Evolutionary conservation across 1,140 invertebrate genomes (phyloP).

Genomic region (Drosophila kurseongensis): DNA sequence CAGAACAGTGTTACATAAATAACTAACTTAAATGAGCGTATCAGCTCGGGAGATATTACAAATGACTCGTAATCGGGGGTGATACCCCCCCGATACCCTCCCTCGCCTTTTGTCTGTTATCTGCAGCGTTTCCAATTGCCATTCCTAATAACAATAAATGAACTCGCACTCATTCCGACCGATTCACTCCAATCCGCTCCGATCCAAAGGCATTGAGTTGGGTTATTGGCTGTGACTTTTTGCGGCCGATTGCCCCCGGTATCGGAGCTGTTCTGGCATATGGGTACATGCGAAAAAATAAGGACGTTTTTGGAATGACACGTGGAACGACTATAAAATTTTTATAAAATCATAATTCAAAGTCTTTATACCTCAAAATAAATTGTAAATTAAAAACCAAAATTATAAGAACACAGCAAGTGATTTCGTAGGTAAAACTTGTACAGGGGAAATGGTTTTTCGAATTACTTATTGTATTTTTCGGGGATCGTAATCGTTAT

Average conservation of each 20-base stretch:
- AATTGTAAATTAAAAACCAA: no score
- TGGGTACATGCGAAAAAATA: slow-evolving; percentile 19
- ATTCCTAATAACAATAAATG: slow-evolving; percentile 80
- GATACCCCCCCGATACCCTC: background rate
- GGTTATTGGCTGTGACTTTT: slow-evolving; percentile 73
- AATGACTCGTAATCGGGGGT: slow-evolving; percentile 36
- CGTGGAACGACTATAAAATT: background rate
- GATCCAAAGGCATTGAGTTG: slow-evolving; percentile 64
- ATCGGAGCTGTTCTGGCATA: slow-evolving; percentile 45
- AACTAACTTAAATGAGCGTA: slow-evolving; percentile 61
- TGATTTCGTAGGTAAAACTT: no score
- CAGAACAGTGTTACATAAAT: slow-evolving; percentile 61
- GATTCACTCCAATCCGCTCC: slow-evolving; percentile 16
- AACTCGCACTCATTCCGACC: slow-evolving; percentile 62
- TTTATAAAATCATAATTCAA: no score
- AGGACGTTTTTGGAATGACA: background rate
- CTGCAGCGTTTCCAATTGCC: slow-evolving; percentile 70
- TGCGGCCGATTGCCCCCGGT: slow-evolving; percentile 44
- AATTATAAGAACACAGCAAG: no score
- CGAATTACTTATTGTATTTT: no score
- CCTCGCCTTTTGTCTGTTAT: slow-evolving; percentile 50
- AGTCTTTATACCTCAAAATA: no score
- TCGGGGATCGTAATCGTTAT: no score
- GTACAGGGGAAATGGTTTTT: no score
- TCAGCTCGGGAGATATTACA: slow-evolving; percentile 41